Percentiles rank a stretch among this genome's conserved stretches.
Evolutionary conservation across 2,888 invertebrate genomes (phyloP).

Genomic region (Imbricaverruca yamaguchii): DNA sequence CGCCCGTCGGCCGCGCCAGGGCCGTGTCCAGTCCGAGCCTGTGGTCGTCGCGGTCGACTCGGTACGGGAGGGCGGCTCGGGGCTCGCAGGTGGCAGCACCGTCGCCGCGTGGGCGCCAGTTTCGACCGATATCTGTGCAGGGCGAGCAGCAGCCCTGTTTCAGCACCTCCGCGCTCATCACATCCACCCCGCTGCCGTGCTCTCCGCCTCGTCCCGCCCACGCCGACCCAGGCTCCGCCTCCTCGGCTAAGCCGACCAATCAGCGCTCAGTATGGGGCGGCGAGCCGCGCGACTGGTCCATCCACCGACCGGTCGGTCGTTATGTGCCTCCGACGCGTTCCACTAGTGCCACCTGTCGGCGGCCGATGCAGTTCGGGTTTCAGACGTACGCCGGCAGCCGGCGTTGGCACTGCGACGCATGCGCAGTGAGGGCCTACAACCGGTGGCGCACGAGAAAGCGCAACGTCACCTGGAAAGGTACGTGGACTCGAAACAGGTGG

Average conservation of each 20-base stretch:
- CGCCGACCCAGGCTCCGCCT: not conserved
- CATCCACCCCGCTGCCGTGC: not conserved
- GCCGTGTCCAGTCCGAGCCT: not conserved
- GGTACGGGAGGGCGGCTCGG: no score
- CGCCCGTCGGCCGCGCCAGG: not conserved
- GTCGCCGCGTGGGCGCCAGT: not conserved
- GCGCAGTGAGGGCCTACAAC: not conserved
- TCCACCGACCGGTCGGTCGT: slow-evolving; percentile 64
- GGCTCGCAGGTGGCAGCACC: not conserved
- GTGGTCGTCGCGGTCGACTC: no score
- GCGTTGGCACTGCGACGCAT: slow-evolving; percentile 14
- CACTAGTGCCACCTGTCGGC: slow-evolving; percentile 4
- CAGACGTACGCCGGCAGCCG: slow-evolving; percentile 4
- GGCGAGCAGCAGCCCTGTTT: not conserved
- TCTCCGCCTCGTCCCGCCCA: not conserved
- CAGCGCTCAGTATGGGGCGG: slow-evolving; percentile 37
- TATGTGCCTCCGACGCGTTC: slow-evolving; percentile 56
- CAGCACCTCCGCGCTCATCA: not conserved
- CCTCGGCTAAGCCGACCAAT: not conserved
- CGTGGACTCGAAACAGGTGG: not conserved
- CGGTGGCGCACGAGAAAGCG: not conserved
- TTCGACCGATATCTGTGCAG: not conserved
- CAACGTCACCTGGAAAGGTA: slow-evolving; percentile 11
- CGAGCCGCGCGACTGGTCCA: slow-evolving; percentile 62
- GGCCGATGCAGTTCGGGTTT: not conserved